These are phyloP conservation scores for Leptoteleia sp. DNA, from an alignment of 1,140 invertebrate genomes.

Conservation along the genomic window DNA sequence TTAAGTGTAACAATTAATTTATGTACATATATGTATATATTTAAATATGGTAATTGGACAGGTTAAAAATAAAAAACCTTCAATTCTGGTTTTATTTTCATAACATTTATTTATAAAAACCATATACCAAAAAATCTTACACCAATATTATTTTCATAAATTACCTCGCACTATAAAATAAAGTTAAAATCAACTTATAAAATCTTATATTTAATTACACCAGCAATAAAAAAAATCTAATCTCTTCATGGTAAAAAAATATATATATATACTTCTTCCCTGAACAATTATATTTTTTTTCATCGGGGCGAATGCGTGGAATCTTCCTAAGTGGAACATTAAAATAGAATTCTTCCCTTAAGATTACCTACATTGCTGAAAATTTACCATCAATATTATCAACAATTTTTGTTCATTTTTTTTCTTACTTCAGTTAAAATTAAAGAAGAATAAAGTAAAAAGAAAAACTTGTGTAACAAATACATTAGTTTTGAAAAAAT, in stretches of 20 bases:
- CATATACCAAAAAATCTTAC: conserved; percentile 3
- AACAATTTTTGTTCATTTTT: no score
- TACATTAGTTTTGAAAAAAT: not conserved
- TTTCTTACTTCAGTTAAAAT: not conserved
- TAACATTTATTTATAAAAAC: conserved; percentile 32
- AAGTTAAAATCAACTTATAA: conserved; percentile 15
- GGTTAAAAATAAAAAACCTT: no score
- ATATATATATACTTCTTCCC: conserved; percentile 8
- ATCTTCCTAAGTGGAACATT: no score
- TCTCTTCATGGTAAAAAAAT: conserved; percentile 7
- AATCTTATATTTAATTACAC: conserved; percentile 4
- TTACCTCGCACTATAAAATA: conserved; percentile 10
- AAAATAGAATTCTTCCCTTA: no score
- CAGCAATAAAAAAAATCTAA: conserved; percentile 1
- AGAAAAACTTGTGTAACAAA: not conserved
- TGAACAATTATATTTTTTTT: not conserved
- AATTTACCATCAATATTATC: no score
- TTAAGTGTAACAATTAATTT: no score
- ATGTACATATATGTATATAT: no score
- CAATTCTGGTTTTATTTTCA: conserved; percentile 11
- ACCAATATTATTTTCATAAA: conserved; percentile 18
- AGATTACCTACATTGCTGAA: no score
- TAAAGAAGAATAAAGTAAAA: not conserved
- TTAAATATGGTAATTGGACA: no score
- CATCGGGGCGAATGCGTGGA: no score